phyloP scores from a whole-genome alignment of 1,140 invertebrate genomes.

The Drosophila nebulosa region DNA sequence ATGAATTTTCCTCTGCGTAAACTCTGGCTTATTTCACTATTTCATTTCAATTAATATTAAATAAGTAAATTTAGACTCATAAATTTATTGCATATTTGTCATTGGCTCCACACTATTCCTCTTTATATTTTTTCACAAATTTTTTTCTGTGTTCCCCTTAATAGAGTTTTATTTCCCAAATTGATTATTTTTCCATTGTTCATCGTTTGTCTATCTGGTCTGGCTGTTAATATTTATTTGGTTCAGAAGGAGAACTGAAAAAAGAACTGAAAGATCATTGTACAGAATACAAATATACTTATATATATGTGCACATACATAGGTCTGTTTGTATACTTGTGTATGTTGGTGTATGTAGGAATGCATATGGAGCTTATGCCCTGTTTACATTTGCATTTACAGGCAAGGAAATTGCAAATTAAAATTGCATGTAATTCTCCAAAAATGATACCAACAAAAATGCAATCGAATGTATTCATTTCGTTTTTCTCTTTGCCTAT shows the following conservation, averaged over 20 bases:
- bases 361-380: constrained; percentile 16
- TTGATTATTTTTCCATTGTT: neutral
- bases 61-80: too few relatives aligned
- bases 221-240: constrained; percentile 50
- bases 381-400: constrained; percentile 61
- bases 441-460: constrained; percentile 5
- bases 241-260: constrained; percentile 24
- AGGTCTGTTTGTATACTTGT: too few relatives aligned
- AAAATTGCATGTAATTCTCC: constrained; percentile 19
- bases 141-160: neutral
- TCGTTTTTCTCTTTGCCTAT: neutral
- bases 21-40: too few relatives aligned
- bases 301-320: neutral
- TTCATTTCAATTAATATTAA: too few relatives aligned
- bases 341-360: too few relatives aligned
- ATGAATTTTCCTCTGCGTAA: too few relatives aligned
- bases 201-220: constrained; percentile 5
- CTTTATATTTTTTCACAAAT: too few relatives aligned
- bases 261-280: constrained; percentile 38
- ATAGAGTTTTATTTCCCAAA: neutral
- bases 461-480: neutral
- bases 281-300: constrained; percentile 38
- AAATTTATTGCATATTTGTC: too few relatives aligned
- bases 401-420: constrained; percentile 51
- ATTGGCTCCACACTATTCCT: too few relatives aligned